Evolutionary conservation across 35 echinoderm and acorn worm species (phyloP).

Genomic region (Lytechinus pictus): DNA sequence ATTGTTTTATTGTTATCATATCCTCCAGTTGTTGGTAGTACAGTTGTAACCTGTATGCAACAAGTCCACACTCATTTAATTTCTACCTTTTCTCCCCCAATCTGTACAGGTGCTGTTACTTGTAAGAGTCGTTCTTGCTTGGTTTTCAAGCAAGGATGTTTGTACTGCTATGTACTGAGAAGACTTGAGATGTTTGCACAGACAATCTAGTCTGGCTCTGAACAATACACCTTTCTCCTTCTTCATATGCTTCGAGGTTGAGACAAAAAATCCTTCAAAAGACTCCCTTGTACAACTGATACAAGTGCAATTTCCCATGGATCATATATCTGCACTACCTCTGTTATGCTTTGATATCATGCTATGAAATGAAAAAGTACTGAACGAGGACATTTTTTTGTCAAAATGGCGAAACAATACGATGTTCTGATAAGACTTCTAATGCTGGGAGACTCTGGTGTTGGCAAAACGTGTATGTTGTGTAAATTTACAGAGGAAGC

Average conservation of each 20-base stretch:
- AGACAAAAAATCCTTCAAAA: background rate
- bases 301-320: no score
- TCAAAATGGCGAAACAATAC: constrained; percentile 96
- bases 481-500: constrained; percentile 89
- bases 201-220: background rate
- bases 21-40: no score
- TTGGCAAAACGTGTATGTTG: constrained; percentile 97
- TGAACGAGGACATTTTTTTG: background rate
- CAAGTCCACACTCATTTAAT: background rate
- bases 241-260: background rate
- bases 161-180: background rate
- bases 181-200: background rate
- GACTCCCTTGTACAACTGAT: background rate
- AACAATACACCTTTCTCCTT: background rate
- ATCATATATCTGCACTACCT: background rate
- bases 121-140: background rate
- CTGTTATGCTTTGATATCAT: background rate
- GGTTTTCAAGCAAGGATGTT: background rate
- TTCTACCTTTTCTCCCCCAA: background rate
- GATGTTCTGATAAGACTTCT: constrained; percentile 91
- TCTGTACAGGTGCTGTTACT: background rate
- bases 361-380: background rate
- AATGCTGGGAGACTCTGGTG: constrained; percentile 93
- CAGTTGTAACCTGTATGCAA: no score
- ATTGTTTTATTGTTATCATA: background rate